These are phyloP conservation scores for Falcunculus frontatus DNA, from an alignment of 2,113 vertebrate genomes.

Conservation along the genomic window DNA sequence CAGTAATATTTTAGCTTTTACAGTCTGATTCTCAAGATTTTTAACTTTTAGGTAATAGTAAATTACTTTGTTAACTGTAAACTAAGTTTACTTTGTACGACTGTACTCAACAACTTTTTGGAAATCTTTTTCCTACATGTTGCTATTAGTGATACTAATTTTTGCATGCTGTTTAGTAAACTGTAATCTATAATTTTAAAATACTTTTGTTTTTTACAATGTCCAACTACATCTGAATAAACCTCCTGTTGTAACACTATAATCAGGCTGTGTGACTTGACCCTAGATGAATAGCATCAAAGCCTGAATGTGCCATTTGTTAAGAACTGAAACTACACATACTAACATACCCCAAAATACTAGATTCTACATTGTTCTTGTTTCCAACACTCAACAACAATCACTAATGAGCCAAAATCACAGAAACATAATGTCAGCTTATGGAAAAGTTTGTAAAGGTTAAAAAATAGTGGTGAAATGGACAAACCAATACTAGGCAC, in stretches of 20 bases:
- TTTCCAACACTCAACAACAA: background rate
- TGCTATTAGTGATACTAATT: background rate
- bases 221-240: background rate
- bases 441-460: background rate
- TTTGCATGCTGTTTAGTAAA: background rate
- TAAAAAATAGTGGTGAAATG: background rate
- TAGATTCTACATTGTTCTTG: background rate
- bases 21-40: background rate
- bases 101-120: background rate
- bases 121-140: background rate
- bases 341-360: background rate
- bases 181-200: background rate
- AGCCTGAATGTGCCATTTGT: background rate
- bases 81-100: background rate
- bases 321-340: background rate
- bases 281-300: background rate
- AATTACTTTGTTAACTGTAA: background rate
- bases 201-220: background rate
- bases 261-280: background rate
- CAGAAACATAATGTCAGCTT: background rate
- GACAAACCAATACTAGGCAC: background rate
- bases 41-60: background rate
- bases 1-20: background rate
- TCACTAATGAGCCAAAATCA: background rate
- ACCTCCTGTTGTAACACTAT: background rate